phyloP scores from a whole-genome alignment of 2,888 invertebrate species.

The Idaea biselata region DNA sequence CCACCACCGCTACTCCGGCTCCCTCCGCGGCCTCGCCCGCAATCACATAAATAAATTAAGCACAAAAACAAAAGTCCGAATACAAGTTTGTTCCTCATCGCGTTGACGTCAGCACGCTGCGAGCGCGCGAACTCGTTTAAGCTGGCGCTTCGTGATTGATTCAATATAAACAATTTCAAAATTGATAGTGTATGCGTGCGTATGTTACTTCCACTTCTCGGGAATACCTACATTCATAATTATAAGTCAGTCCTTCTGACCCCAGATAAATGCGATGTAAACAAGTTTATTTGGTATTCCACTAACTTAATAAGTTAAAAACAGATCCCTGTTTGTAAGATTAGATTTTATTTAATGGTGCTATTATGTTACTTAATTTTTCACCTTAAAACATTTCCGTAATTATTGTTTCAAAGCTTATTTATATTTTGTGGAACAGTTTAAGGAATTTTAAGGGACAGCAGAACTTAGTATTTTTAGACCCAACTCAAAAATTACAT shows the following conservation, averaged over 20 bases:
- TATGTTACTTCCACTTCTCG: conserved; percentile 34
- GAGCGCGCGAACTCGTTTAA: conserved; percentile 35
- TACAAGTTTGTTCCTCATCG: conserved; percentile 57
- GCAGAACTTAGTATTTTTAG: no score
- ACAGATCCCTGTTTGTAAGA: neutral
- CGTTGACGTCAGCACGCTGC: conserved; percentile 31
- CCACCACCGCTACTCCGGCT: conserved; percentile 29
- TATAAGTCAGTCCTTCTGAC: neutral
- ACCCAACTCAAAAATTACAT: no score
- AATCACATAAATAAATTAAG: conserved; percentile 43
- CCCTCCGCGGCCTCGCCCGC: conserved; percentile 35
- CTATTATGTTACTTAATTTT: no score
- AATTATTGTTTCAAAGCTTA: no score
- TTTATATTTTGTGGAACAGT: no score
- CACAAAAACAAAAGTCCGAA: conserved; percentile 55
- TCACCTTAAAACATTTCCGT: no score
- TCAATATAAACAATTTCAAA: conserved; percentile 34
- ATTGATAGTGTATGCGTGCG: conserved; percentile 14
- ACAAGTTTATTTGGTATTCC: neutral
- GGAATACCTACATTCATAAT: conserved; percentile 23
- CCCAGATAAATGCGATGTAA: neutral
- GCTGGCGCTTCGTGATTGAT: conserved; percentile 28
- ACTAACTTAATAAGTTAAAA: neutral
- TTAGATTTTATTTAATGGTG: no score
- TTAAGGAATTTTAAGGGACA: no score